These are phyloP conservation scores for Yponomeuta evonymella DNA, from an alignment of 2,888 invertebrate species.

Conservation along the genomic window DNA sequence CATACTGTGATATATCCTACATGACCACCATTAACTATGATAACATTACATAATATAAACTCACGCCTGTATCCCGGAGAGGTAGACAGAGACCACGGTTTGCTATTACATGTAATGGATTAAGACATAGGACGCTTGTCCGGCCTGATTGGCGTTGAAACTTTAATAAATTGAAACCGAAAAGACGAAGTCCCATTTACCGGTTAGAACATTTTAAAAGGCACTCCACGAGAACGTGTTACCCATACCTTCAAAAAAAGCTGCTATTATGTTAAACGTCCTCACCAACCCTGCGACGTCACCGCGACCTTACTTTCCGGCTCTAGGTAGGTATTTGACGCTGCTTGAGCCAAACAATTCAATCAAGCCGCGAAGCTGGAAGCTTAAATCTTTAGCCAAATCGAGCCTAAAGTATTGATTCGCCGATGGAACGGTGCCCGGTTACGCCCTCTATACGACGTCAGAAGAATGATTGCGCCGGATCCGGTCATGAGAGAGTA, in stretches of 20 bases:
- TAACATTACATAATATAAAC: too few relatives aligned
- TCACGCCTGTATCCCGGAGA: too few relatives aligned
- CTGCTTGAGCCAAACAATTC: conserved; percentile 16
- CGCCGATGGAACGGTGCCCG: conserved; percentile 15
- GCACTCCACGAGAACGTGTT: not conserved
- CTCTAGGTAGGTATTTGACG: conserved; percentile 2
- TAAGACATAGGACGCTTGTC: too few relatives aligned
- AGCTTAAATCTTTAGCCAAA: conserved; percentile 12
- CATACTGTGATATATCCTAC: too few relatives aligned
- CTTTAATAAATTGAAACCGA: too few relatives aligned
- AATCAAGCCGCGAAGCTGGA: conserved; percentile 9
- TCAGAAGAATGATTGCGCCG: conserved; percentile 6
- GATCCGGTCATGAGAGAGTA: not conserved
- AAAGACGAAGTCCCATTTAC: not conserved
- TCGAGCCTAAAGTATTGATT: conserved; percentile 14
- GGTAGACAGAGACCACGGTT: too few relatives aligned
- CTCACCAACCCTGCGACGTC: too few relatives aligned
- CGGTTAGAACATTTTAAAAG: not conserved
- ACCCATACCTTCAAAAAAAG: not conserved
- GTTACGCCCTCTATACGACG: conserved; percentile 10
- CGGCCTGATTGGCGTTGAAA: too few relatives aligned
- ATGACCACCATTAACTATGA: too few relatives aligned
- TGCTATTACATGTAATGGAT: too few relatives aligned
- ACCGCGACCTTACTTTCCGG: not conserved
- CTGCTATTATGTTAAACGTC: too few relatives aligned